Conservation (phyloP, 2,797 vertebrate genomes). For the Uromys caudimaculatus region DNA sequence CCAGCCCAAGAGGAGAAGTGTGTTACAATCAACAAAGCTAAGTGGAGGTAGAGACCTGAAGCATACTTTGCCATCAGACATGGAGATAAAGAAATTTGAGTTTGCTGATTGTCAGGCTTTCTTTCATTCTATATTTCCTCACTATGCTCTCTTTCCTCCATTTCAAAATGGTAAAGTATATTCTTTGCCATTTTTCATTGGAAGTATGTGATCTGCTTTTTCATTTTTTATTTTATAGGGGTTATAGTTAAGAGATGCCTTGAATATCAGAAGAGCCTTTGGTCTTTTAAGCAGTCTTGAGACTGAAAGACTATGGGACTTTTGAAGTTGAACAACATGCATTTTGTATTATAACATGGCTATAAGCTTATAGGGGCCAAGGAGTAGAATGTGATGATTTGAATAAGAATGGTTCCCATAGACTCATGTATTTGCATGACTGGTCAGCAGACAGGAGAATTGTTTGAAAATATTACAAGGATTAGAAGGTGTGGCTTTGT, state of each 20-base stretch:
- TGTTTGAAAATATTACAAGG: neutral
- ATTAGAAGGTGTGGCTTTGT: neutral
- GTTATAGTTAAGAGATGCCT: neutral
- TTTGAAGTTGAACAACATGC: neutral
- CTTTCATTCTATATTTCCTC: neutral
- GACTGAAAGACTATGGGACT: neutral
- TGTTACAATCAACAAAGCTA: neutral
- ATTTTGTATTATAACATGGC: neutral
- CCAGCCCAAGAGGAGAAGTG: neutral
- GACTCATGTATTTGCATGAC: neutral
- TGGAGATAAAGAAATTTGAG: neutral
- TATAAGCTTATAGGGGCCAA: neutral
- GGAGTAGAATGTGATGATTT: neutral
- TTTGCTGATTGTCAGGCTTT: neutral
- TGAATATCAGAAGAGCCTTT: neutral
- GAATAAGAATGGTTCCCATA: neutral
- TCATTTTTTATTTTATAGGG: neutral
- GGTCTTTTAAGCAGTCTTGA: neutral
- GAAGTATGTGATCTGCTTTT: neutral
- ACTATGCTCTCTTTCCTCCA: neutral
- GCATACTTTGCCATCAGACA: neutral
- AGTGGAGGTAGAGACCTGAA: neutral
- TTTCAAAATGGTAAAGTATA: neutral
- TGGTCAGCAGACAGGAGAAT: neutral
- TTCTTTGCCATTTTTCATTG: neutral